Conservation (phyloP, 1,140 invertebrate species). For the Pentalonia nigronervosa region DNA sequence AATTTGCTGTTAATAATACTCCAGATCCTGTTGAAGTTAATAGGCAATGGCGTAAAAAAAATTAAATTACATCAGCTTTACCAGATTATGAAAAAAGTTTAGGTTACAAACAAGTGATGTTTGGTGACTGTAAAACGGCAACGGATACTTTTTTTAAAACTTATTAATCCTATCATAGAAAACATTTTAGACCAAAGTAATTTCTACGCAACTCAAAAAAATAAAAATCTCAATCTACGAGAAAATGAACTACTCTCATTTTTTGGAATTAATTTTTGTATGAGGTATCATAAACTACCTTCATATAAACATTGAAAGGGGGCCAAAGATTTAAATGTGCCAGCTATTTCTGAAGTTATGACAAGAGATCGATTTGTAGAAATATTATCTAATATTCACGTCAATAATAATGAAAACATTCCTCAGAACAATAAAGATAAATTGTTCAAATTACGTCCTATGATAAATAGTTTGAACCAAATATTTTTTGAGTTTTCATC, state of each 20-base stretch:
- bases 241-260: not conserved
- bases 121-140: not conserved
- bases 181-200: not conserved
- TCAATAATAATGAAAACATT: conserved; percentile 57
- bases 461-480: conserved; percentile 57
- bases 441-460: conserved; percentile 58
- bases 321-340: not conserved
- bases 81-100: not conserved
- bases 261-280: conserved; percentile 23
- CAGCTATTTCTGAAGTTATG: conserved; percentile 24
- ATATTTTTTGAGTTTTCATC: conserved; percentile 7
- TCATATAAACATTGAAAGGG: not conserved
- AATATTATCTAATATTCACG: conserved; percentile 57
- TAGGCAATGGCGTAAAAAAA: no score
- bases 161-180: not conserved
- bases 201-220: not conserved
- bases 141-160: not conserved
- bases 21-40: no score
- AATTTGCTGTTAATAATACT: no score
- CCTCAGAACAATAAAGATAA: conserved; percentile 56
- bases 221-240: not conserved
- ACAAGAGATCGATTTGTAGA: conserved; percentile 39
- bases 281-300: not conserved
- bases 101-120: not conserved
- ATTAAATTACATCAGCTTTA: no score